These are phyloP conservation scores for Parnassius smintheus DNA, from an alignment of 2,888 invertebrate species.

Conservation along the genomic window DNA sequence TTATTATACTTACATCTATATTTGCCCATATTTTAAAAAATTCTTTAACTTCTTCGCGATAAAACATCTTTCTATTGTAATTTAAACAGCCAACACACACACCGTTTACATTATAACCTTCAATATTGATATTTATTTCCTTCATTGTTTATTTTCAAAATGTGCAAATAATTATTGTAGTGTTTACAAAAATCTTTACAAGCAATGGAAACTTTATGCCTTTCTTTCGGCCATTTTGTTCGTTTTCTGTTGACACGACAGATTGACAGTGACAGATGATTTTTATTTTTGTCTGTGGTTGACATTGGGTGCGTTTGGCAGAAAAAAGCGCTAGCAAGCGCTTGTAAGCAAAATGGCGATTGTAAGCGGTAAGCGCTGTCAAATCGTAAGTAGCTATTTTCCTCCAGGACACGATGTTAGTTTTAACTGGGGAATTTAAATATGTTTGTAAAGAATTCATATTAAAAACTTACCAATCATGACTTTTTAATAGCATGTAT, in stretches of 20 bases:
- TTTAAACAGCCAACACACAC: constrained; percentile 74
- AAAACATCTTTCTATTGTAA: constrained; percentile 68
- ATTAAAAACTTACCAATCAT: too few relatives aligned
- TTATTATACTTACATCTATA: constrained; percentile 62
- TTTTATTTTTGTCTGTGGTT: too few relatives aligned
- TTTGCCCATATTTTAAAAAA: constrained; percentile 60
- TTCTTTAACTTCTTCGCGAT: constrained; percentile 51
- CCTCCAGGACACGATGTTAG: too few relatives aligned
- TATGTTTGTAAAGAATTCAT: too few relatives aligned
- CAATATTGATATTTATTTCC: constrained; percentile 74
- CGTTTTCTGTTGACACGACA: constrained; percentile 5
- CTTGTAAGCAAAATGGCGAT: too few relatives aligned
- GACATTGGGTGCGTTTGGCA: too few relatives aligned
- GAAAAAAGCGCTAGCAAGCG: too few relatives aligned
- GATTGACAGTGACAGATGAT: not conserved
- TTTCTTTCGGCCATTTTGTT: constrained; percentile 72
- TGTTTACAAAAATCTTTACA: constrained; percentile 36
- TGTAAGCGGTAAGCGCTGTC: too few relatives aligned
- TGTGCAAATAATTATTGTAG: constrained; percentile 11
- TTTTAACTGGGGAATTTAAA: too few relatives aligned
- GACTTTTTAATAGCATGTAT: too few relatives aligned
- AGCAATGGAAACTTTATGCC: constrained; percentile 64
- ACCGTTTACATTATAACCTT: constrained; percentile 74
- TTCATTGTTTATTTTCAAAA: constrained; percentile 50
- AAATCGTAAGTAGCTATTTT: too few relatives aligned